phyloP scores from a whole-genome alignment of 64 coral and sea anemone species.

The Acropora yongei region DNA sequence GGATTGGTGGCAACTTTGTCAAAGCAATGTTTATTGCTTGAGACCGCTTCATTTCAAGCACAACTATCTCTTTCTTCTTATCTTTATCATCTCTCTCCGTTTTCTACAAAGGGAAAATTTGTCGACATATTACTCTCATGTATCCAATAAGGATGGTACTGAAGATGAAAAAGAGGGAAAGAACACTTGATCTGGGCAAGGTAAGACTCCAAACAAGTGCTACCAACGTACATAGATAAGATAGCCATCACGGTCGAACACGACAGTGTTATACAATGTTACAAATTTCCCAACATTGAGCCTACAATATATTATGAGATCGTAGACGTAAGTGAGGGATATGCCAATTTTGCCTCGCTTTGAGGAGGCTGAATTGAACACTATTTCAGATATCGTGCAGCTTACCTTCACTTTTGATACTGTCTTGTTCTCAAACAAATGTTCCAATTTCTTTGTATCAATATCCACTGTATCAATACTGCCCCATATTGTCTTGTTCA shows the following conservation, averaged over 20 bases:
- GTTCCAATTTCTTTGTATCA: constrained; percentile 98
- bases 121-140: neutral
- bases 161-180: too few relatives aligned
- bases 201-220: too few relatives aligned
- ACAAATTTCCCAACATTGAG: too few relatives aligned
- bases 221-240: too few relatives aligned
- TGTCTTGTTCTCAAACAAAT: constrained; percentile 99
- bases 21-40: constrained; percentile 95
- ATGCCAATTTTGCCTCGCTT: too few relatives aligned
- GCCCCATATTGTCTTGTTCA: constrained; percentile 99
- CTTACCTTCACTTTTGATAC: constrained; percentile 89
- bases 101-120: constrained; percentile 59
- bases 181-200: too few relatives aligned
- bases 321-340: too few relatives aligned
- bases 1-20: constrained; percentile 88
- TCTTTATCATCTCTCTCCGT: constrained; percentile 81
- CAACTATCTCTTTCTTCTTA: constrained; percentile 92
- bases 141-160: neutral
- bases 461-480: constrained; percentile 95
- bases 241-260: too few relatives aligned
- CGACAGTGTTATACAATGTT: too few relatives aligned
- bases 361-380: neutral
- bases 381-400: neutral
- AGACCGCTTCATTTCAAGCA: constrained; percentile 94
- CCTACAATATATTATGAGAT: too few relatives aligned